Base-by-base conservation (phyloP, 2,113 vertebrate species). In the Picathartes gymnocephalus region DNA sequence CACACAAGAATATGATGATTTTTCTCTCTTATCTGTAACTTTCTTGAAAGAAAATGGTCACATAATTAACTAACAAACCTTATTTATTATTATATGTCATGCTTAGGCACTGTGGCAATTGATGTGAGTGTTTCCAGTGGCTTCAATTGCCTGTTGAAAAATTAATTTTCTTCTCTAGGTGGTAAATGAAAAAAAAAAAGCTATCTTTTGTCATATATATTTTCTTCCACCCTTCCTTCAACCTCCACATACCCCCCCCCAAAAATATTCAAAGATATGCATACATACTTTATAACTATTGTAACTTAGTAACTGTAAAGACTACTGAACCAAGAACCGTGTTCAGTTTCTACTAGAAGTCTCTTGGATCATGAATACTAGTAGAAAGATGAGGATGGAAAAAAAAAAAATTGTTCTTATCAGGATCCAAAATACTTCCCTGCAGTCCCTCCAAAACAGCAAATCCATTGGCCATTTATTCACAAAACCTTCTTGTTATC, bases 181-280 rank as follows among this genome's bases (percentile, higher is more conserved):
- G 4, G 33, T 35, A 77, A 93, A 64, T 54, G 5, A 21, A 61
- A 42, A 91, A 64, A 86, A 47, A 83, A 70, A 88, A 48, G 4
- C 12, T 16, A 33, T 60, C 54, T 42, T 60, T 51, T 37, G 12
- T 28, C 5, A 15, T 23, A 2, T 25, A 6, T 42, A 33, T 60
- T 39, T 4, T 72, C 7, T 61, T 69, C 18, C 10, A 51, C 9
- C 8, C 35, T 56, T 73, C 68, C 6, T 70, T 70, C 50, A 70
- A 4, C 5, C 8, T 53, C 11, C 15, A 15, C 11, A 65, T 20
- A 24, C 15, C 3, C 3, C 18, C 28, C 4, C 4, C 30, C 1
- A 3, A 45, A 62, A 74, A 13, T 58, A 64, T 69, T 77, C 9
- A 37, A 68, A 62, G 2, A 14, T 20, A 40, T 33, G 4, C 4